Evolutionary conservation across 2,797 vertebrate species (phyloP), one percentile per base, ranked within the genome.

Genomic region (Euthynnus affinis): DNA sequence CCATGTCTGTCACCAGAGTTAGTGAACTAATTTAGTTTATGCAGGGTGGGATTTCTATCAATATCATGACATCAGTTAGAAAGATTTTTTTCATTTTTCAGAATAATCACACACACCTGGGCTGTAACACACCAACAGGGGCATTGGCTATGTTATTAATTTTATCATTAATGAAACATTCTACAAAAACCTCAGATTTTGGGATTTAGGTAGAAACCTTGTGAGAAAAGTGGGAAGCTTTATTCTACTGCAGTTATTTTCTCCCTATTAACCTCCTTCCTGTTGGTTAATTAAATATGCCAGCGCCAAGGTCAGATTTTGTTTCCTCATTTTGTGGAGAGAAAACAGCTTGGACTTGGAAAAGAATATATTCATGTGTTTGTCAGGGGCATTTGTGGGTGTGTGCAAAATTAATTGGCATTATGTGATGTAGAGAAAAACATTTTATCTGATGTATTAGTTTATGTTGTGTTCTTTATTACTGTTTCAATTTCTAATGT

Each of bases 1-100:
- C 40, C 13, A 4, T 14, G 10, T 92, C 17, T 74, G 75, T 95
- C 4, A 96, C 96, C 82, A 92, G 92, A 93, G 95, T 95, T 85
- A 92, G 93, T 91, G 77, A 59, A 44, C 34, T 85, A 59, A 87
- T 88, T 84, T 76, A 60, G 42, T 85, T 83, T 75, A 53, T 34
- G 66, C 20, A 51, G n/a, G 42, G 72, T 57, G 75, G 48, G 65
- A 73, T 79, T 82, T 78, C 61, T 71, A 64, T 62, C 40, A 48
- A 71, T 71, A 46, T 64, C 75, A 58, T 76, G 37, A 83, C 81
- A 80, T 79, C 48, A 80, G 22, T 71, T 42, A 37, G 44, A 72
- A 10, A 42, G 17, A 65, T 56, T 17, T n/a, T n/a, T n/a, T n/a
- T 29, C 6, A 63, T 76, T 80, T 51, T 18, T 73, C 46, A 64